Evolutionary conservation across 2,888 invertebrate species (phyloP).

Genomic region (Choristoneura rosaceana): DNA sequence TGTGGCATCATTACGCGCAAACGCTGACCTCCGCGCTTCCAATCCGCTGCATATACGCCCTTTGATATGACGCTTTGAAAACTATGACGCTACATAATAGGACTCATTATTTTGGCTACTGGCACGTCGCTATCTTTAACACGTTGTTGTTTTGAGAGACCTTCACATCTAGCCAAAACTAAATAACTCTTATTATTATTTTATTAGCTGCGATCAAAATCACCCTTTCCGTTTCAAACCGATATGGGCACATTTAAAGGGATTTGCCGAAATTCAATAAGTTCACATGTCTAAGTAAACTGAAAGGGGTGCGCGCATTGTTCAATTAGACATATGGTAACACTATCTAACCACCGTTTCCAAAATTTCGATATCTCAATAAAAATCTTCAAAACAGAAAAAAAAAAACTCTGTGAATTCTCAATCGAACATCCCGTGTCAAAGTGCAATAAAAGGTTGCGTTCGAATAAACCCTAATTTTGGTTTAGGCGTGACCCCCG

Average conservation of each 20-base stretch:
- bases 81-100: conserved; percentile 14
- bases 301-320: conserved; percentile 69
- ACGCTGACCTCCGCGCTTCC: conserved; percentile 73
- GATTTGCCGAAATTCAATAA: conserved; percentile 59
- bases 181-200: conserved; percentile 10
- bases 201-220: conserved; percentile 34
- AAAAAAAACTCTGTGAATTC: conserved; percentile 74
- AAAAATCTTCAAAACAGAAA: conserved; percentile 67
- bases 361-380: conserved; percentile 76
- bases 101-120: conserved; percentile 14
- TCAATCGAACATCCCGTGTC: conserved; percentile 74
- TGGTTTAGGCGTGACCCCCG: conserved; percentile 82
- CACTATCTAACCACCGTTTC: conserved; percentile 79
- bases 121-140: neutral
- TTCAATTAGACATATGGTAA: conserved; percentile 62
- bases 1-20: conserved; percentile 66
- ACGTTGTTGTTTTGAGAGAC: neutral
- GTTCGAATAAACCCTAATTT: conserved; percentile 80
- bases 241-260: conserved; percentile 48
- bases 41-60: conserved; percentile 64
- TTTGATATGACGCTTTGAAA: conserved; percentile 57
- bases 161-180: neutral
- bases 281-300: conserved; percentile 72
- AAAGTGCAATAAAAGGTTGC: conserved; percentile 83
- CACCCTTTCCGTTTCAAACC: conserved; percentile 36